Evolutionary conservation across 2,113 vertebrate genomes (phyloP).

Genomic region (Ramphastos sulfuratus): DNA sequence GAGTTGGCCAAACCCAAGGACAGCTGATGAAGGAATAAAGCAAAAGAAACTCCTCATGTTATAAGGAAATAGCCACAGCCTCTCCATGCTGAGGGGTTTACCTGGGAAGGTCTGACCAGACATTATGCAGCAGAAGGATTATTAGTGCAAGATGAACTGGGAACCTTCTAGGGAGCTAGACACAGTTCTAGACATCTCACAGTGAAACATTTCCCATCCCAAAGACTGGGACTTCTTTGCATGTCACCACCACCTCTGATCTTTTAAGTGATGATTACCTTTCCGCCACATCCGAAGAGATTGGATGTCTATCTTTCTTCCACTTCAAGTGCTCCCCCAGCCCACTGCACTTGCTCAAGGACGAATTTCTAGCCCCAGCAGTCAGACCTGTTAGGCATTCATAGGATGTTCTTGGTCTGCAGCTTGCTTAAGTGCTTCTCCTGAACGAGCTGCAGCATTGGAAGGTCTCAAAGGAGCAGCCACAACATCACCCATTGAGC

Average conservation of each 20-base stretch:
- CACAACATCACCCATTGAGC: not conserved
- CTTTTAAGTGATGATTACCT: not conserved
- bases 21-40: not conserved
- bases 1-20: not conserved
- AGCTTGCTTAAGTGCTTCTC: not conserved
- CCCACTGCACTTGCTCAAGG: not conserved
- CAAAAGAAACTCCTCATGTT: not conserved
- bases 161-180: not conserved
- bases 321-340: not conserved
- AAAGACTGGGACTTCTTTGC: not conserved
- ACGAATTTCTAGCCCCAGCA: conserved; percentile 12
- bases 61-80: not conserved
- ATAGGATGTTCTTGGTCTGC: not conserved
- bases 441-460: not conserved
- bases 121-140: fast-evolving
- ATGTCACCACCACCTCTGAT: not conserved
- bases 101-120: not conserved
- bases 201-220: not conserved
- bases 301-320: not conserved
- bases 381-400: not conserved
- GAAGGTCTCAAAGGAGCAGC: not conserved
- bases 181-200: not conserved
- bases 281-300: not conserved
- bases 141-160: not conserved
- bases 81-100: not conserved